Conservation (phyloP, 2,888 invertebrate genomes). For the Muschampia plurimacula region DNA sequence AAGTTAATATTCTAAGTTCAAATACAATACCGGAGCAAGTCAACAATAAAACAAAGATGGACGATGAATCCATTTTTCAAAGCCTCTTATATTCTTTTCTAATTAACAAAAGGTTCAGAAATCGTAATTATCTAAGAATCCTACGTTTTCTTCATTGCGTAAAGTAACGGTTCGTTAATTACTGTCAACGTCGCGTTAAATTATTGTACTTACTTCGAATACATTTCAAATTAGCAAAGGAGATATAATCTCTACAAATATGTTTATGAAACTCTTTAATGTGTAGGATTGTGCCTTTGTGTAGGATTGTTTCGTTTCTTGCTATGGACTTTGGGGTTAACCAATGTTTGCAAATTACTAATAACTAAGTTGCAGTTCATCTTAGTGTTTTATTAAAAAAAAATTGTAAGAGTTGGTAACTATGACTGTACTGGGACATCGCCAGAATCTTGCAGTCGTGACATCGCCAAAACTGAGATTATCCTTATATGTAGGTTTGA, state of each 20-base stretch:
- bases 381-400: background rate
- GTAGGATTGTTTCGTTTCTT: background rate
- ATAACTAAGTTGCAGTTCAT: background rate
- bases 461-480: too few species aligned
- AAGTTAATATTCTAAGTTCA: background rate
- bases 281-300: constrained; percentile 6
- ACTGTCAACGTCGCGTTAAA: constrained; percentile 34
- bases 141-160: constrained; percentile 26
- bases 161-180: constrained; percentile 34
- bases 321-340: background rate
- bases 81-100: background rate
- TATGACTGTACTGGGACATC: too few species aligned
- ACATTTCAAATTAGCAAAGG: constrained; percentile 17
- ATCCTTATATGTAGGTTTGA: too few species aligned
- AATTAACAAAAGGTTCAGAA: constrained; percentile 13
- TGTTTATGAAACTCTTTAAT: constrained; percentile 2
- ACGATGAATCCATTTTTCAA: constrained; percentile 1
- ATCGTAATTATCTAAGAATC: background rate
- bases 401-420: too few species aligned
- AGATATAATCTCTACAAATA: constrained; percentile 23
- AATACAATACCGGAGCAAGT: background rate
- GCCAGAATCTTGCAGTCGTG: too few species aligned
- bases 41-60: background rate
- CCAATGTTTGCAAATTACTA: background rate
- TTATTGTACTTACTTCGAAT: constrained; percentile 18